Conservation (phyloP, 2,888 invertebrate genomes). For the Alloplasta piceator region DNA sequence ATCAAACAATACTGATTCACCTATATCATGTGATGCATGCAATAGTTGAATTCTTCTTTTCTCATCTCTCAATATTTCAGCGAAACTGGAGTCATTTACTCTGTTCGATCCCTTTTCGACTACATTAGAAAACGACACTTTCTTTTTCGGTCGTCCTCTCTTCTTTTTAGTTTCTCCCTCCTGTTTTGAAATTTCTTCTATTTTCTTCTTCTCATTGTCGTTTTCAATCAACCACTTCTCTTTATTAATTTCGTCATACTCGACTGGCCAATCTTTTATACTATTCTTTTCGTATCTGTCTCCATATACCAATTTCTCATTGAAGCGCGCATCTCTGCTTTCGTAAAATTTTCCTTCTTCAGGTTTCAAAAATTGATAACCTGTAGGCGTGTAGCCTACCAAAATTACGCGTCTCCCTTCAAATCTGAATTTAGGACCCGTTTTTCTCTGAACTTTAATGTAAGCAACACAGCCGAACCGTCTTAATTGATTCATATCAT, state of each 20-base stretch:
- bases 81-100: no score
- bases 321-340: slow-evolving; percentile 64
- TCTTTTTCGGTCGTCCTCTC: slow-evolving; percentile 53
- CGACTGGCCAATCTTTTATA: slow-evolving; percentile 28
- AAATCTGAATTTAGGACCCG: slow-evolving; percentile 43
- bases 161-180: slow-evolving; percentile 58
- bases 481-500: slow-evolving; percentile 45
- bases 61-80: no score
- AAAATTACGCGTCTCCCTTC: slow-evolving; percentile 29
- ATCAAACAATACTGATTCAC: no score
- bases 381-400: slow-evolving; percentile 55
- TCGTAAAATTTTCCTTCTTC: slow-evolving; percentile 60
- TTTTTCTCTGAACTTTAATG: slow-evolving; percentile 43
- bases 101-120: no score
- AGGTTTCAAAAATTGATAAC: slow-evolving; percentile 62
- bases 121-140: no score
- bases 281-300: slow-evolving; percentile 54
- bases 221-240: slow-evolving; percentile 50
- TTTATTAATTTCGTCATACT: slow-evolving; percentile 34
- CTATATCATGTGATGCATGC: no score
- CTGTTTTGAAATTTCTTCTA: slow-evolving; percentile 42
- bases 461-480: slow-evolving; percentile 53
- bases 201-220: slow-evolving; percentile 34
- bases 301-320: slow-evolving; percentile 67
- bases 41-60: no score